Percentiles rank a stretch among this genome's conserved stretches.
Evolutionary conservation across 2,888 invertebrate genomes (phyloP).

Genomic region (Drosophila phalerata): DNA sequence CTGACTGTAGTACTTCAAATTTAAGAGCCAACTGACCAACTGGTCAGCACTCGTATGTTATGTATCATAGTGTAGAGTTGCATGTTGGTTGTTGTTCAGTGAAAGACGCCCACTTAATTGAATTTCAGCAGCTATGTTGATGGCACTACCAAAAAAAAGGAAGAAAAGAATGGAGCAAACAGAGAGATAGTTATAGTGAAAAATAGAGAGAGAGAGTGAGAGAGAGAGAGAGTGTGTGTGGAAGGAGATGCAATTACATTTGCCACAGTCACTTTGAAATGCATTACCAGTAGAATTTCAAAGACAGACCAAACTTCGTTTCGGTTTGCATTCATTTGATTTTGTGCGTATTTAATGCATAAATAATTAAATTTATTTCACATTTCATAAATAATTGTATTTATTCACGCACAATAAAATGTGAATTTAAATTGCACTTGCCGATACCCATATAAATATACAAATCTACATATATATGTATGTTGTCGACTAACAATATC

Average conservation of each 20-base stretch:
- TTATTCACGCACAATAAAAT: conserved; percentile 39
- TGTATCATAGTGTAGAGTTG: neutral
- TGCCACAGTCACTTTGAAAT: conserved; percentile 21
- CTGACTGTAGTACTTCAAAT: conserved; percentile 6
- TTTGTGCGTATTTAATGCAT: conserved; percentile 52
- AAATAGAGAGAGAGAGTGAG: neutral
- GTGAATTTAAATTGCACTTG: conserved; percentile 19
- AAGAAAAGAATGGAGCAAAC: neutral
- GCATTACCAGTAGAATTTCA: conserved; percentile 10
- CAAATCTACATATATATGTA: neutral
- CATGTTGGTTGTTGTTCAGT: conserved; percentile 9
- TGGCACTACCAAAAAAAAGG: conserved; percentile 14
- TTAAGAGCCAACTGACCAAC: neutral
- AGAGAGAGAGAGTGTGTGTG: neutral
- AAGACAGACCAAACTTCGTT: conserved; percentile 11
- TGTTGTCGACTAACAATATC: conserved; percentile 14
- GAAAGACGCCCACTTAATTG: conserved; percentile 59
- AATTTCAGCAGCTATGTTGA: conserved; percentile 42
- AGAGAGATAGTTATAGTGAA: neutral
- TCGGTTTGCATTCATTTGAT: conserved; percentile 43
- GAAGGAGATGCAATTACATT: conserved; percentile 26
- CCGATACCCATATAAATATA: neutral
- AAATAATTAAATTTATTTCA: conserved; percentile 54
- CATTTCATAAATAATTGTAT: conserved; percentile 23
- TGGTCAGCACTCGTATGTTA: conserved; percentile 3